Base-by-base conservation (phyloP, 2,888 invertebrate species). In the Clepsis dumicolana region DNA sequence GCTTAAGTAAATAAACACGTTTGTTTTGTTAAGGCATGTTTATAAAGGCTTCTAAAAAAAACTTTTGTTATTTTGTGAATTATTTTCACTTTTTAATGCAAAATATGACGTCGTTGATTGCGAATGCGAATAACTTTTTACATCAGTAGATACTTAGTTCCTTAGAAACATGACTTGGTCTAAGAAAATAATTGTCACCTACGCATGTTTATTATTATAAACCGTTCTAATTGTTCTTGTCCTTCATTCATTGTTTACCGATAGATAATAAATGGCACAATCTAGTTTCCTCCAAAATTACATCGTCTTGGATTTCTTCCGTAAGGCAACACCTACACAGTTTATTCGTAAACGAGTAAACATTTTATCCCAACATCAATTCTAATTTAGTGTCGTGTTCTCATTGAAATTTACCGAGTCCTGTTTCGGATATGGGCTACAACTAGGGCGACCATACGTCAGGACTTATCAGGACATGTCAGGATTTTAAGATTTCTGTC, bases 231-330 rank as follows among this genome's bases (percentile, higher is more conserved):
- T n/a, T n/a, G n/a, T n/a, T n/a, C n/a, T n/a, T n/a, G n/a, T n/a
- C n/a, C n/a, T n/a, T n/a, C n/a, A n/a, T n/a, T n/a, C 65, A 67
- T 65, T 70, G 68, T 73, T 71, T 65, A 57, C 54, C 59, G 57
- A 24, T 52, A 52, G 18, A 38, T 48, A 16, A 25, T 65, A 25
- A 59, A 59, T 29, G 29, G 3, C 29, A 29, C 29, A 29, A 29
- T 29, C 29, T 29, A 29, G 29, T 44, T 16, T 18, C 8, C 7
- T 16, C 18, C 44, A 52, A 14, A 52, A 27, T 52, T 25, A n/a
- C 7, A 25, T 14, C 27, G 27, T 27, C 38, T 53, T 14, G 0
- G 14, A 18, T 53, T 38, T 25, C 18, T 25, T 38, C 53, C 35
- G 61, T 56, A 62, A 66, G 5, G n/a, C 10, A 44, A 67, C 56